Percentiles rank a stretch among this genome's conserved stretches.
phyloP scores from a whole-genome alignment of 2,797 vertebrate species.

The Poeciliopsis presidionis region DNA sequence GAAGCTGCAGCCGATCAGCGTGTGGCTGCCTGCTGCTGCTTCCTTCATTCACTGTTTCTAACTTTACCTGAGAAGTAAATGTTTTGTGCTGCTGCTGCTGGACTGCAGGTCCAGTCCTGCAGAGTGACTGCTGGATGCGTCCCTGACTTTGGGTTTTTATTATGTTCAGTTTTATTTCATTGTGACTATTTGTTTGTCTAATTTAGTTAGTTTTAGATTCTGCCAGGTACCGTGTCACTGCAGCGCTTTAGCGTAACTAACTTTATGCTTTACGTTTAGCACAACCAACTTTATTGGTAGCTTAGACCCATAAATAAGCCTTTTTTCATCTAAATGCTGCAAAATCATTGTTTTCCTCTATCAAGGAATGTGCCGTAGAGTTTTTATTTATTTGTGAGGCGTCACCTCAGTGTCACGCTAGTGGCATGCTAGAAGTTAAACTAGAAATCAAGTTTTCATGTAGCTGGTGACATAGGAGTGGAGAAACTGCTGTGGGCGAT shows the following conservation, averaged over 20 bases:
- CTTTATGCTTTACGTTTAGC: too few relatives aligned
- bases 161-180: too few relatives aligned
- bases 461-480: neutral
- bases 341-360: neutral
- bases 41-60: neutral
- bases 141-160: neutral
- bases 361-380: neutral
- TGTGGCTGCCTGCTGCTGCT: slow-evolving; percentile 47
- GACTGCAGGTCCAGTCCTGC: neutral
- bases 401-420: neutral
- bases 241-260: too few relatives aligned
- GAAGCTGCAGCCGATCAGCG: slow-evolving; percentile 38
- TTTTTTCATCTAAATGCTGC: neutral
- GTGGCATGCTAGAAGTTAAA: neutral
- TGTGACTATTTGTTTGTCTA: too few relatives aligned
- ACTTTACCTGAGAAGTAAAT: slow-evolving; percentile 12
- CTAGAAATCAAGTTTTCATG: neutral
- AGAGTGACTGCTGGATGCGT: neutral
- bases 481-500: neutral
- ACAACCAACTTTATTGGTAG: too few relatives aligned
- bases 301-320: too few relatives aligned
- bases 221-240: too few relatives aligned
- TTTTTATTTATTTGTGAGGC: neutral
- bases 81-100: slow-evolving; percentile 17
- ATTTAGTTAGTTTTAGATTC: too few relatives aligned